Percentiles rank a stretch among this genome's conserved stretches.
Evolutionary conservation across 2,113 vertebrate genomes (phyloP).

Genomic region (Austrofundulus limnaeus): DNA sequence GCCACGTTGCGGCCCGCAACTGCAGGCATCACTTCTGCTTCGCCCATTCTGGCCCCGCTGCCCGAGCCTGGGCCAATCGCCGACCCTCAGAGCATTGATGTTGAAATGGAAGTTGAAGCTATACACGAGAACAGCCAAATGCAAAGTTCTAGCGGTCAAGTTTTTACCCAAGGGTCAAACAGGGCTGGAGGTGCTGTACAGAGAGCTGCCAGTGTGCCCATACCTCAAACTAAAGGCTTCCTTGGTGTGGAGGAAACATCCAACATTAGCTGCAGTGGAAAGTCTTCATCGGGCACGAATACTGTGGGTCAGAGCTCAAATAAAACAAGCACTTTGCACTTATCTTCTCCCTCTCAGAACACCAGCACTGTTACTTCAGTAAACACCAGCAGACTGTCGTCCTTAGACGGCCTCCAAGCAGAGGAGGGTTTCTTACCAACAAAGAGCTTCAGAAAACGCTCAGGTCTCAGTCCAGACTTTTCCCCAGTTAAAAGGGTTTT

Average conservation of each 20-base stretch:
- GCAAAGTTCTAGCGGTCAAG: slow-evolving; percentile 48
- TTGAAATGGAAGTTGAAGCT: slow-evolving; percentile 89
- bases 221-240: slow-evolving; percentile 78
- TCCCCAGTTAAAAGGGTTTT: slow-evolving; percentile 90
- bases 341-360: slow-evolving; percentile 76
- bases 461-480: slow-evolving; percentile 81
- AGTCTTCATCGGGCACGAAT: slow-evolving; percentile 68
- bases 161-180: slow-evolving; percentile 63
- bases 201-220: slow-evolving; percentile 83
- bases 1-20: slow-evolving; percentile 83
- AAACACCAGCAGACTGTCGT: slow-evolving; percentile 80
- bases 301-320: slow-evolving; percentile 69
- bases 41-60: slow-evolving; percentile 83
- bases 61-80: slow-evolving; percentile 69
- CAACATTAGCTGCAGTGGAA: slow-evolving; percentile 77
- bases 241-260: slow-evolving; percentile 74
- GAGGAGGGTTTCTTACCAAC: slow-evolving; percentile 83
- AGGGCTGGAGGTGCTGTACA: slow-evolving; percentile 72
- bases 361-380: slow-evolving; percentile 77
- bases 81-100: slow-evolving; percentile 77
- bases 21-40: slow-evolving; percentile 73
- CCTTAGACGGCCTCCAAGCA: slow-evolving; percentile 69
- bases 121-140: slow-evolving; percentile 80
- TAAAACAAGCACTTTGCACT: slow-evolving; percentile 78
- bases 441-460: slow-evolving; percentile 90